Conservation (phyloP, 64 coral and sea anemone genomes). For the Catalaphyllia jardinei region DNA sequence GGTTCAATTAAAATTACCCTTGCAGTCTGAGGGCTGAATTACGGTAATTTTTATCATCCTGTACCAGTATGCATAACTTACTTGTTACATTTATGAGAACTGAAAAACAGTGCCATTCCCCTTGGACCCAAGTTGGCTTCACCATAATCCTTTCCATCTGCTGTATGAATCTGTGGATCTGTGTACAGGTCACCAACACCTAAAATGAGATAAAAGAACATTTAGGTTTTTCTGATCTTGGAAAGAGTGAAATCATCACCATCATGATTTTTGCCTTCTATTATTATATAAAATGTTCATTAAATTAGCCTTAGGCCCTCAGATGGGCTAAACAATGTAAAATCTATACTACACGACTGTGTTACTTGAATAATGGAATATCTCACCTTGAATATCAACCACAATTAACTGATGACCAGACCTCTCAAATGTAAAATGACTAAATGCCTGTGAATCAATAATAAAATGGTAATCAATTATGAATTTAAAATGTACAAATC, state of each 20-base stretch:
- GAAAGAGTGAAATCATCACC: too few species aligned
- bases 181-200: constrained; percentile 97
- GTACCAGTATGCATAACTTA: constrained; percentile 5
- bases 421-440: constrained; percentile 97
- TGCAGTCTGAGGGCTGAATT: too few species aligned
- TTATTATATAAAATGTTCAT: too few species aligned
- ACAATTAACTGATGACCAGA: constrained; percentile 94
- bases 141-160: constrained; percentile 85
- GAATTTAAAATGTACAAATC: not conserved
- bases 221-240: not conserved
- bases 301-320: too few species aligned
- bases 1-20: too few species aligned
- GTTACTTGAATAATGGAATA: not conserved
- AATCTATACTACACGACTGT: not conserved
- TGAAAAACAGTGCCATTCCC: constrained; percentile 96
- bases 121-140: constrained; percentile 86
- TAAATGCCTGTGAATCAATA: constrained; percentile 83
- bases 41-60: too few species aligned
- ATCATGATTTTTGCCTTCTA: too few species aligned
- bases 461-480: not conserved
- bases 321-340: too few species aligned
- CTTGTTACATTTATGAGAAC: constrained; percentile 94
- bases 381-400: constrained; percentile 94
- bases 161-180: constrained; percentile 93
- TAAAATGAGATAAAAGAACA: not conserved